Percentiles rank a stretch among this genome's conserved stretches.
Conservation (phyloP, 2,888 invertebrate species). For the Drosophila formosana region DNA sequence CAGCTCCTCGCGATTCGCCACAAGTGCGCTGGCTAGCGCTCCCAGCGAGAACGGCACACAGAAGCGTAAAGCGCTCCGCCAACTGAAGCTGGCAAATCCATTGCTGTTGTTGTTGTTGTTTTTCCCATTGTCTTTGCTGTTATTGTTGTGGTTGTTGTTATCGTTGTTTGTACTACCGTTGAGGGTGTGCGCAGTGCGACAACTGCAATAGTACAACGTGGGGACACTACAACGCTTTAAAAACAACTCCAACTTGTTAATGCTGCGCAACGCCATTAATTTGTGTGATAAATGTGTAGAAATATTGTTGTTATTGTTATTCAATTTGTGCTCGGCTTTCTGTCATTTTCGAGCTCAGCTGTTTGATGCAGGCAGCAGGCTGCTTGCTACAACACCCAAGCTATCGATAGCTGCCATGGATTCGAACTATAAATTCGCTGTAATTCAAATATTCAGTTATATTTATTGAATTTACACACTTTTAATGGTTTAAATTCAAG, state of each 20-base stretch:
- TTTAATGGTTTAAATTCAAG: too few species aligned
- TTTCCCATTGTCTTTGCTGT: conserved; percentile 4
- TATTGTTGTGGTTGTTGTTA: conserved; percentile 9
- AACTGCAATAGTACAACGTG: conserved; percentile 36
- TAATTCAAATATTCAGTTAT: too few species aligned
- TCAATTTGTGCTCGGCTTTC: conserved; percentile 63
- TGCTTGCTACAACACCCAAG: conserved; percentile 53
- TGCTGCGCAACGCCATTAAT: conserved; percentile 76
- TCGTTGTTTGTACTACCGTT: background rate
- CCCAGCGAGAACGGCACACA: conserved; percentile 72
- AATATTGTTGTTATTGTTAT: conserved; percentile 57
- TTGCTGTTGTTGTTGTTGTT: conserved; percentile 10
- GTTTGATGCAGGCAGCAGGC: conserved; percentile 39
- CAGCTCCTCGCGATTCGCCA: conserved; percentile 44
- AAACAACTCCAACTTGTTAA: conserved; percentile 57
- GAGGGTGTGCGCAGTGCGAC: conserved; percentile 14
- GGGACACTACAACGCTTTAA: conserved; percentile 51
- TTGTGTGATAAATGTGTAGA: conserved; percentile 39
- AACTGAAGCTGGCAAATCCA: conserved; percentile 38
- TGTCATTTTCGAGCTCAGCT: conserved; percentile 56
- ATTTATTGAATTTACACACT: too few species aligned
- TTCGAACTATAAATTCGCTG: too few species aligned
- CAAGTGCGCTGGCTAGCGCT: conserved; percentile 47
- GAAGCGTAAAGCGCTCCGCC: conserved; percentile 62
- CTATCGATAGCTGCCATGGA: conserved; percentile 34